phyloP scores from a whole-genome alignment of 2,797 vertebrate species.

The Xenopus petersii region DNA sequence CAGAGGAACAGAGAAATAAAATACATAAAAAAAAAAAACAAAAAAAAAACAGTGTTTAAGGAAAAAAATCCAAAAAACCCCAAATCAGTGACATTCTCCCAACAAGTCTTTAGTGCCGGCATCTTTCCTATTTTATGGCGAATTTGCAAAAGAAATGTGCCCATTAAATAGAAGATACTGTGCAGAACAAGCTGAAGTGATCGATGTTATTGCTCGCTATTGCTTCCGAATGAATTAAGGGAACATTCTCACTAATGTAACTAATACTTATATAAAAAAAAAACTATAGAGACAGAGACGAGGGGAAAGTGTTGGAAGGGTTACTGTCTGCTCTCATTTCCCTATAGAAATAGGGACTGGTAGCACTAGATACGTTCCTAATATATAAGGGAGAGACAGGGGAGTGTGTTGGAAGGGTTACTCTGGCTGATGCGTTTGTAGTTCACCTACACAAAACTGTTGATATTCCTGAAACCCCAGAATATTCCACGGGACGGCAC shows the following conservation, averaged over 20 bases:
- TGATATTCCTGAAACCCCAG: constrained; percentile 7
- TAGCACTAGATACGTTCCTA: no score
- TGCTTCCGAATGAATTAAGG: constrained; percentile 1
- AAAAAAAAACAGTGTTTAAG: not conserved
- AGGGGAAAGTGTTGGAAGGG: no score
- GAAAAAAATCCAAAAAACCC: not conserved
- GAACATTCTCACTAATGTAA: not conserved
- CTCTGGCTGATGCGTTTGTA: no score
- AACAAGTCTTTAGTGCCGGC: no score
- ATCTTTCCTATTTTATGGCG: constrained; percentile 8
- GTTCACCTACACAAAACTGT: no score
- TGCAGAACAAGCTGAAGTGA: not conserved
- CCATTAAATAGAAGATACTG: not conserved
- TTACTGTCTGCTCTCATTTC: no score
- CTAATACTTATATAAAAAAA: not conserved
- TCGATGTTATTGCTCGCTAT: not conserved
- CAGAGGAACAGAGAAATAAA: not conserved
- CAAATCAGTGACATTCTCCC: no score
- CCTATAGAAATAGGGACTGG: no score
- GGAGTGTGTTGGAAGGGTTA: no score
- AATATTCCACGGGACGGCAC: constrained; percentile 5
- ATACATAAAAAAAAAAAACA: not conserved
- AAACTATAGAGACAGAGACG: no score
- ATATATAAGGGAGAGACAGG: not conserved
- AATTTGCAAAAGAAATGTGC: not conserved